Evolutionary conservation across 1,140 invertebrate genomes (phyloP), one percentile per base, ranked within the genome.

Genomic region (Ectropis grisescens): DNA sequence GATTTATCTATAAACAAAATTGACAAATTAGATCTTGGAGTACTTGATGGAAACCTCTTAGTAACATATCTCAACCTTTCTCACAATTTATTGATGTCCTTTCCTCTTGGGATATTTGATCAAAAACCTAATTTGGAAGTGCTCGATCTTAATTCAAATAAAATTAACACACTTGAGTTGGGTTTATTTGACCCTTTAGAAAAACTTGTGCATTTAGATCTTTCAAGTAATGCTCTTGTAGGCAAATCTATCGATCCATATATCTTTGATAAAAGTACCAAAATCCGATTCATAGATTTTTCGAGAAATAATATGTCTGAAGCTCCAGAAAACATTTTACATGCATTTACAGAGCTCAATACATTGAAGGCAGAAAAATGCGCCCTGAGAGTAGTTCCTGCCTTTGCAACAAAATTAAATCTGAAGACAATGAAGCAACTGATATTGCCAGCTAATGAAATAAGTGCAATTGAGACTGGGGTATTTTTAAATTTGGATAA

Each of bases 1-100:
- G 69, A 76, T 39, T 33, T 79, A 15, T 68, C 70, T 8, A 12
- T 46, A 11, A 79, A 79, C 37, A 58, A 58, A 19, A 58, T 79
- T 10, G 37, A 10, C 16, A 38, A 23, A 12, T 28, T 79, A 4
- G 52, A 58, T 29, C 38, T 61, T n/a, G 65, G 61, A 2, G 47
- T 62, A 8, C 29, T 79, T 3, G 53, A 67, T 33, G 59, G 44
- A n/a, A 37, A 35, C 5, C 37, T 32, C n/a, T 11, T 52, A 29
- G 15, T 75, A 0, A 59, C 38, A 1, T 41, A 59, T 26, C 38
- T 79, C 15, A 74, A 74, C 39, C 19, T 75, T 5, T 71, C 69
- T 1, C 34, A 58, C 28, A 79, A 79, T 52, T 35, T 38, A 12
- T 14, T 78, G 7, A 41, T 38, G n/a, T 51, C 48, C 13, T 41